Conservation (phyloP, 2,888 invertebrate species). For the Philonicus albiceps region DNA sequence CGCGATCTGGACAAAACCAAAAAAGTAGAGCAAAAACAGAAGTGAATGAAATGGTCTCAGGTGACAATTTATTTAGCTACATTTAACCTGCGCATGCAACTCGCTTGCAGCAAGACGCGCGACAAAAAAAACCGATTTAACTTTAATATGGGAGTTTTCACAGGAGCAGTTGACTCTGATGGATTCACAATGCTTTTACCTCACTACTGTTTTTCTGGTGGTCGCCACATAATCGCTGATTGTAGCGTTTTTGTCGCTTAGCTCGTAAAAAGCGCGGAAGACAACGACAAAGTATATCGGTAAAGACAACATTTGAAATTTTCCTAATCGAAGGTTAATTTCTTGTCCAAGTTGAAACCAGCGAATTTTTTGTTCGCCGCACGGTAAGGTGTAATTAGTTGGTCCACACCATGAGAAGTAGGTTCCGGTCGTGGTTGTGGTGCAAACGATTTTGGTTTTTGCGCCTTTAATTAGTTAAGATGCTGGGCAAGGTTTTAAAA, state of each 20-base stretch:
- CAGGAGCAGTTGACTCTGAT: background rate
- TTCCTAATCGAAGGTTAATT: slow-evolving; percentile 15
- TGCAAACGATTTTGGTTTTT: background rate
- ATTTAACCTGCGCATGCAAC: background rate
- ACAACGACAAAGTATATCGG: background rate
- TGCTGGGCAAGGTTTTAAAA: background rate
- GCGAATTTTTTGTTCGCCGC: background rate
- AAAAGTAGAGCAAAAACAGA: background rate
- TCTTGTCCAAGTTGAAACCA: background rate
- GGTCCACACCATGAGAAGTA: background rate
- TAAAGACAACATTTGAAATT: background rate
- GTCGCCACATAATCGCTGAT: background rate
- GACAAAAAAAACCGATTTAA: background rate
- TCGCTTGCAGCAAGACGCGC: background rate
- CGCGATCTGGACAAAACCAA: background rate
- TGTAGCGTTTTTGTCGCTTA: background rate
- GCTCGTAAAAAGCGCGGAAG: background rate
- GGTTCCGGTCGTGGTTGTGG: background rate
- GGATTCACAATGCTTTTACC: background rate
- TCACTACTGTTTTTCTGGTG: background rate
- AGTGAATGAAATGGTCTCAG: background rate
- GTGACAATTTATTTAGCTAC: background rate
- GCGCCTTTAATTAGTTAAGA: background rate
- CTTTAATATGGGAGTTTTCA: background rate
- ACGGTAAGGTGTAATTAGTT: background rate